These are phyloP conservation scores for Emmelina monodactyla DNA, from an alignment of 2,888 invertebrate genomes.

Conservation along the genomic window DNA sequence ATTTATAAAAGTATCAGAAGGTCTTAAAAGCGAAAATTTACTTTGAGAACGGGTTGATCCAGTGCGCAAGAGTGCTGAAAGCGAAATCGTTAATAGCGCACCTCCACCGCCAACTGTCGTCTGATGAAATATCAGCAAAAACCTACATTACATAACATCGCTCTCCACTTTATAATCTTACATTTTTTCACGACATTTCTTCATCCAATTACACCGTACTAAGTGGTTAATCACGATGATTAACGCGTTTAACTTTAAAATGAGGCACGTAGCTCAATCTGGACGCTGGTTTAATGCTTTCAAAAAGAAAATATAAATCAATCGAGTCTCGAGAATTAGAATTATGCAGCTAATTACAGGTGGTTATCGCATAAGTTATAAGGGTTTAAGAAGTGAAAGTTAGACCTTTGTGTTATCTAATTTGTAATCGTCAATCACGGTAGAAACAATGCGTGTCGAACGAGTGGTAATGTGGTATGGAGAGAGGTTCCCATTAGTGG, in stretches of 20 bases:
- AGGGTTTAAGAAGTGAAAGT: conserved; percentile 50
- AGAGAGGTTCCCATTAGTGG: conserved; percentile 4
- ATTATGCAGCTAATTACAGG: too few relatives aligned
- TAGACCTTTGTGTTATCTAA: conserved; percentile 41
- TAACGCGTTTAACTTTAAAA: not conserved
- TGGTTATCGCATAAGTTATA: conserved; percentile 10
- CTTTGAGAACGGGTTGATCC: too few relatives aligned
- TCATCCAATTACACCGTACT: not conserved
- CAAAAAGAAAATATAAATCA: too few relatives aligned
- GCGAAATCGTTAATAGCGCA: too few relatives aligned
- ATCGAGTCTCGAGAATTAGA: too few relatives aligned
- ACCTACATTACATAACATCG: conserved; percentile 33
- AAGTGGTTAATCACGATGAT: not conserved
- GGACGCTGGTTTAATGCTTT: too few relatives aligned
- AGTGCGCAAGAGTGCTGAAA: too few relatives aligned
- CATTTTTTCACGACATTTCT: conserved; percentile 11
- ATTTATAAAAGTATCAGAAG: too few relatives aligned
- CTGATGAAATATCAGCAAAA: conserved; percentile 49
- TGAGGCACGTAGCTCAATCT: too few relatives aligned
- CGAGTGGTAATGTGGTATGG: too few relatives aligned
- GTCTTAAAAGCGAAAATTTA: too few relatives aligned
- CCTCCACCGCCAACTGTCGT: conserved; percentile 35
- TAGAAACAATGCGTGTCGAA: conserved; percentile 30
- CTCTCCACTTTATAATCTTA: conserved; percentile 18
- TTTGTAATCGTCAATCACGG: conserved; percentile 52